Base-by-base conservation (phyloP, 2,888 invertebrate species). In the Drosophila lacicola region DNA sequence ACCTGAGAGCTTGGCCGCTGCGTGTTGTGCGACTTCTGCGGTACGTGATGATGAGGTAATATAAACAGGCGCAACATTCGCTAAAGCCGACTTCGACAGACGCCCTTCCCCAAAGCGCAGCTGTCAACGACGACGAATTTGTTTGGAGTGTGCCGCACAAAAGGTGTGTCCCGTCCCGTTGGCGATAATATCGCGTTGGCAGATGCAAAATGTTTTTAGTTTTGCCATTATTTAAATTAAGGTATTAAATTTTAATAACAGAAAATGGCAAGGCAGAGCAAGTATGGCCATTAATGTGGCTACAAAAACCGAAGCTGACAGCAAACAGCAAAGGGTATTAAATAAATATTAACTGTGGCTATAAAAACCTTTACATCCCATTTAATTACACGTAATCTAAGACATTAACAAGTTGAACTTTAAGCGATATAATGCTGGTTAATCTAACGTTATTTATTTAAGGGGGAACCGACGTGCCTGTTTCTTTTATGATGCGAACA, bases 21-120 rank as follows among this genome's bases (percentile, higher is more conserved):
- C 65, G 63, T 66, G 66, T 34, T 36, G 56, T 74, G 71, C 72
- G 68, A 78, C 66, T 78, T 64, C 68, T 76, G 81, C 70, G 78
- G 71, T 86, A 86, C 86, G 83, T 76, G 72, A 21, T 72, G 79
- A 80, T 83, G 86, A 75, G 86, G 82, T 74, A 80, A 83, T 77
- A 83, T 79, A 82, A 82, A 86, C 68, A 74, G 61, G 81, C 71
- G 65, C 70, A 64, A 34, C 46, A 57, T 69, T 68, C 49, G 76
- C 79, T 47, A 71, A 62, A 67, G 64, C 55, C 34, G 39, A 25
- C 37, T 41, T 21, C 37, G 51, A 55, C 53, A 46, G 36, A 64
- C 60, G 76, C 76, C 76, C 76, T 76, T 73, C 53, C 66, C 56
- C 54, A 73, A 79, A 58, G 56, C 25, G 69, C 85, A 82, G 85